Evolutionary conservation across 2,113 vertebrate genomes (phyloP), one percentile per base, ranked within the genome.

Genomic region (Oreochromis niloticus): DNA sequence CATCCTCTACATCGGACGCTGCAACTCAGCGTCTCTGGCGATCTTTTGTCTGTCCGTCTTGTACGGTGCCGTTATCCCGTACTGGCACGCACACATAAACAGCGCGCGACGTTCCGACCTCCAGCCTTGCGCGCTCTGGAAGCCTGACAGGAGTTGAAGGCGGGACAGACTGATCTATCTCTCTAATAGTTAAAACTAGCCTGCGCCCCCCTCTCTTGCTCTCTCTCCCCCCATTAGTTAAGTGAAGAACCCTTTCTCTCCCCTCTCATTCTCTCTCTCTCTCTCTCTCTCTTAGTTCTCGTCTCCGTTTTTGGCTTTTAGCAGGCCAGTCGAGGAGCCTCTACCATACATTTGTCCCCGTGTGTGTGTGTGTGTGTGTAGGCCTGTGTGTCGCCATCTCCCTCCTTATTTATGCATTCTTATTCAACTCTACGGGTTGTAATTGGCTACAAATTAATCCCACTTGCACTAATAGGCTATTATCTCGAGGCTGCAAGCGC

Each of bases 401-500:
- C 56, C 55, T 89, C 87, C 80, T 89, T 97, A 96, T 97, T 97
- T 97, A 97, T 96, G 96, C 95, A 94, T 96, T 96, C 95, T 96
- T 97, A 97, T 97, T 97, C 96, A 96, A 92, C 95, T 92, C 83
- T 87, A 83, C 84, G 92, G 92, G 32, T 94, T 96, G 96, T 97
- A 98, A 98, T 97, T 98, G 97, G 97, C 97, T 98, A 97, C 97
- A 97, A 97, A 97, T 97, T 96, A 98, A 97, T 97, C 96, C 96
- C 96, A 96, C 84, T 94, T 96, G 95, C 95, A 94, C 92, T 97
- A 97, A 97, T 96, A 95, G 97, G 91, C 96, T 95, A 96, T 95
- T 95, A 83, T 96, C 96, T 96, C 90, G 43, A 52, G 93, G 95
- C 91, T 61, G 94, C 24, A 94, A 94, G 94, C 94, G 92, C 22